phyloP scores from a whole-genome alignment of 1,140 invertebrate species.

The Harpegnathos saltator region DNA sequence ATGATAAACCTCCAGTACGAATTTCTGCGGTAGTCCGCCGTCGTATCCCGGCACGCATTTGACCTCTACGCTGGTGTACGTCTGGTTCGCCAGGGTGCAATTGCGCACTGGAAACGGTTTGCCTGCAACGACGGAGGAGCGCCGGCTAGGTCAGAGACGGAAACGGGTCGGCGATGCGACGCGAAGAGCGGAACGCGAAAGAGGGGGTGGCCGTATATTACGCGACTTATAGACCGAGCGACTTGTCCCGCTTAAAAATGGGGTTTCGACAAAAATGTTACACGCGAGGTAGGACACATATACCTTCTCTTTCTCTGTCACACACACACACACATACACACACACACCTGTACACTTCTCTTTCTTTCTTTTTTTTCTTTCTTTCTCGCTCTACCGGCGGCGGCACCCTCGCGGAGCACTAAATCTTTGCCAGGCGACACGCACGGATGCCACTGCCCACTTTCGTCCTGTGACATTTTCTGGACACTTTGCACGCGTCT shows the following conservation, averaged over 20 bases:
- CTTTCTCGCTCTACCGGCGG: background rate
- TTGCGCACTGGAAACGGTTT: slow-evolving; percentile 91
- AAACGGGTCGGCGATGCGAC: background rate
- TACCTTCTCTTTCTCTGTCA: too few relatives aligned
- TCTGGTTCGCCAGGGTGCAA: slow-evolving; percentile 91
- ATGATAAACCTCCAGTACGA: slow-evolving; percentile 92
- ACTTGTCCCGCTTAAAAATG: background rate
- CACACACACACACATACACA: too few relatives aligned
- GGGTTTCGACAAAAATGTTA: background rate
- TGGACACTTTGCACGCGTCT: slow-evolving; percentile 62
- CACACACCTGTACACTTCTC: too few relatives aligned
- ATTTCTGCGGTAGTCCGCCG: slow-evolving; percentile 93
- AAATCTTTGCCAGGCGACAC: slow-evolving; percentile 48
- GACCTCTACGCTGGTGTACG: slow-evolving; percentile 91
- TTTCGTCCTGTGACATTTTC: slow-evolving; percentile 53
- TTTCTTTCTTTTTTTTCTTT: too few relatives aligned
- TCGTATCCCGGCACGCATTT: slow-evolving; percentile 92
- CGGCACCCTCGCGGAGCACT: background rate
- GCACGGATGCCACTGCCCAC: slow-evolving; percentile 1
- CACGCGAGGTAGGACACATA: too few relatives aligned
- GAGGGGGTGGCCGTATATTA: background rate
- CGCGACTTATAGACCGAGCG: background rate
- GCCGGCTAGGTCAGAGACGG: too few relatives aligned
- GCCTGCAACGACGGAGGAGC: slow-evolving; percentile 84
- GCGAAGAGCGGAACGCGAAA: background rate